These are phyloP conservation scores for Graphium colonna DNA, from an alignment of 2,888 invertebrate species.

Conservation along the genomic window DNA sequence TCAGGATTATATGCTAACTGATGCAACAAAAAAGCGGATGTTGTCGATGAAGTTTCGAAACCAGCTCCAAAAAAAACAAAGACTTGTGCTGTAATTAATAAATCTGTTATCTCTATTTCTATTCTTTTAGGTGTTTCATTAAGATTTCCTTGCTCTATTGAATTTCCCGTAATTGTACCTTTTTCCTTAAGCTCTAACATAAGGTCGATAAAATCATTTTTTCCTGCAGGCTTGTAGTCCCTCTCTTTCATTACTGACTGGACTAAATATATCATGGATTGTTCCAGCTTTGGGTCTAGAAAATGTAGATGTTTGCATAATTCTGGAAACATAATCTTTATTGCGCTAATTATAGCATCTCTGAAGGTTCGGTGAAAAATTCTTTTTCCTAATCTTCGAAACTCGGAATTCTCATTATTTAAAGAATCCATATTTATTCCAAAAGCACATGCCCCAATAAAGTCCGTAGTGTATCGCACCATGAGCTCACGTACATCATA, in stretches of 20 bases:
- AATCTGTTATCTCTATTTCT: conserved; percentile 42
- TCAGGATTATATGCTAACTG: conserved; percentile 49
- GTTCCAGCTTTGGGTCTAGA: conserved; percentile 51
- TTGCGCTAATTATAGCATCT: conserved; percentile 45
- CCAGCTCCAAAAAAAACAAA: conserved; percentile 57
- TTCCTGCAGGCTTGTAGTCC: conserved; percentile 52
- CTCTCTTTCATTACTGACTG: conserved; percentile 47
- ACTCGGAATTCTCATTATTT: conserved; percentile 57
- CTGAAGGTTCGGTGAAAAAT: conserved; percentile 53
- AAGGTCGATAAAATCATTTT: conserved; percentile 67
- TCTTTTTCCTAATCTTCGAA: conserved; percentile 46
- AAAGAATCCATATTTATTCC: conserved; percentile 61
- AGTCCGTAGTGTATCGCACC: conserved; percentile 55
- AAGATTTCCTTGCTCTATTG: conserved; percentile 40
- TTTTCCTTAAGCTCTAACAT: conserved; percentile 56
- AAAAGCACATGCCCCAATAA: conserved; percentile 56
- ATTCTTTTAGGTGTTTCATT: conserved; percentile 43
- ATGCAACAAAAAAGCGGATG: conserved; percentile 52
- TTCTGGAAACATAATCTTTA: conserved; percentile 58
- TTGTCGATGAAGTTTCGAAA: conserved; percentile 56
- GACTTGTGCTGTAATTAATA: conserved; percentile 50
- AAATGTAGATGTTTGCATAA: conserved; percentile 49
- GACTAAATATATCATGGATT: conserved; percentile 47
- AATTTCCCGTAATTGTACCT: conserved; percentile 39
- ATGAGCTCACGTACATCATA: conserved; percentile 63